Evolutionary conservation across 2,888 invertebrate species (phyloP).

Genomic region (Peribatodes rhomboidaria): DNA sequence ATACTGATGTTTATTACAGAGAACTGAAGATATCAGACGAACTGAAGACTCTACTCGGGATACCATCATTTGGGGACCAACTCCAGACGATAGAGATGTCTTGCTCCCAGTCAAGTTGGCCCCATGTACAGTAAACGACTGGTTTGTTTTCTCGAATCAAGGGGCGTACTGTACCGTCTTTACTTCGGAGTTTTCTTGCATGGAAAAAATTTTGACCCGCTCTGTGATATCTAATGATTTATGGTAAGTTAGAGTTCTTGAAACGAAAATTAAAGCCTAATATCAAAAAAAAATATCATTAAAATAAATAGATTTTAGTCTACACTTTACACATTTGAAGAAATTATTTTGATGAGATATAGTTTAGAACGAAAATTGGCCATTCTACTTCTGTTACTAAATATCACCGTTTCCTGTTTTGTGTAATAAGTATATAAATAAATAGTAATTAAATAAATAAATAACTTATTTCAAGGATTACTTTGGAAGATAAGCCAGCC

Average conservation of each 20-base stretch:
- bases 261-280: too few relatives aligned
- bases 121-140: slow-evolving; percentile 3
- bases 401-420: background rate
- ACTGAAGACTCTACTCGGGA: slow-evolving; percentile 17
- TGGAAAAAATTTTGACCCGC: slow-evolving; percentile 9
- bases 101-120: slow-evolving; percentile 9
- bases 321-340: too few relatives aligned
- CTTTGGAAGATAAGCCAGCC: background rate
- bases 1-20: slow-evolving; percentile 19
- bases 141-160: slow-evolving; percentile 12
- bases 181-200: slow-evolving; percentile 4
- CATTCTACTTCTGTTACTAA: too few relatives aligned
- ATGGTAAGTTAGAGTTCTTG: slow-evolving; percentile 11
- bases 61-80: slow-evolving; percentile 37
- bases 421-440: background rate
- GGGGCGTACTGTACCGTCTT: slow-evolving; percentile 20
- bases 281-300: too few relatives aligned
- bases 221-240: slow-evolving; percentile 8
- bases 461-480: background rate
- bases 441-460: background rate
- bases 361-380: too few relatives aligned
- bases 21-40: slow-evolving; percentile 7
- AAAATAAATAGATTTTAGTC: too few relatives aligned
- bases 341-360: too few relatives aligned
- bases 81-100: slow-evolving; percentile 12